A percentile compares a stretch with the other conserved stretches of the same genome.
Evolutionary conservation across 35 echinoderm and acorn worm species (phyloP).

Genomic region (Amphiura filiformis): DNA sequence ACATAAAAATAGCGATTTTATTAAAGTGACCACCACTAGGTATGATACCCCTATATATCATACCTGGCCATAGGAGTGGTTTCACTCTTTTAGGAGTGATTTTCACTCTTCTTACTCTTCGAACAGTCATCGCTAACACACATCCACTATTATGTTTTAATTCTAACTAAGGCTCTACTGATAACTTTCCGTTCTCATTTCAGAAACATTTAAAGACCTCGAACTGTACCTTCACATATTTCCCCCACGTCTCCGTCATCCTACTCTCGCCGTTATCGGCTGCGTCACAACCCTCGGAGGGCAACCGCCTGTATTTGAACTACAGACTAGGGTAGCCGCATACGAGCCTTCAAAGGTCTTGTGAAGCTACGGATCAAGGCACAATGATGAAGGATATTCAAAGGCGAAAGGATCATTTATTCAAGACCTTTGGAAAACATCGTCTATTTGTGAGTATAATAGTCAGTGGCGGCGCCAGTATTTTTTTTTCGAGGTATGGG

Average conservation of each 20-base stretch:
- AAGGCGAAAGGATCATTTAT: constrained; percentile 23
- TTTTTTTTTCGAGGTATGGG: too few relatives aligned
- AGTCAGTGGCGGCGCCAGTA: not conserved
- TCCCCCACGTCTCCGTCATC: constrained; percentile 37
- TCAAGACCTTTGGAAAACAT: constrained; percentile 75
- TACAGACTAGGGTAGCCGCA: constrained; percentile 46
- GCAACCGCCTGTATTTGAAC: constrained; percentile 48
- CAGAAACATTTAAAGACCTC: constrained; percentile 44
- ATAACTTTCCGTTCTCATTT: too few relatives aligned
- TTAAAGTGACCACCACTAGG: too few relatives aligned
- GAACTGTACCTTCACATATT: constrained; percentile 57
- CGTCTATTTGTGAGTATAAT: constrained; percentile 70
- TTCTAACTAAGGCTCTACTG: too few relatives aligned
- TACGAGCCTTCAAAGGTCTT: constrained; percentile 41
- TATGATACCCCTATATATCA: too few relatives aligned
- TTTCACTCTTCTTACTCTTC: too few relatives aligned
- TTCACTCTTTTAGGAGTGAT: too few relatives aligned
- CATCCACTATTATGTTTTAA: too few relatives aligned
- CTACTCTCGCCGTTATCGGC: constrained; percentile 59
- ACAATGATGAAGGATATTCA: constrained; percentile 62
- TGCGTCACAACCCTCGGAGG: constrained; percentile 39
- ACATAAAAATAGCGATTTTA: too few relatives aligned
- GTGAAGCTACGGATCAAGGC: constrained; percentile 23
- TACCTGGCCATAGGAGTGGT: too few relatives aligned
- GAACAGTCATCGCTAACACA: too few relatives aligned